Conservation (phyloP, 1,140 invertebrate species). For the Drosophila hydei region DNA sequence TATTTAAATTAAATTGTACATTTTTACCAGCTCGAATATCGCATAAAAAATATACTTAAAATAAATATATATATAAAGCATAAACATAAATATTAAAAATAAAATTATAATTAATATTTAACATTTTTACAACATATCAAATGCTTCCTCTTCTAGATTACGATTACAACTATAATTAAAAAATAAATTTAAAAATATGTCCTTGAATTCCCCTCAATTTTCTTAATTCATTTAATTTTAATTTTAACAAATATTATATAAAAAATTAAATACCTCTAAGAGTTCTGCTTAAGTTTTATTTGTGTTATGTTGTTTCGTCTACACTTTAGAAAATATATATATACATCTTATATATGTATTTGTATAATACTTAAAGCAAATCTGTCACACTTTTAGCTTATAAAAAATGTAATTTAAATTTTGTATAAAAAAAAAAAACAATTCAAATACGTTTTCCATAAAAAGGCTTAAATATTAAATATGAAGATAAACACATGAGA, state of each 20-base stretch:
- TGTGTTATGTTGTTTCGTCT: conserved; percentile 34
- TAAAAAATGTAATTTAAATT: conserved; percentile 64
- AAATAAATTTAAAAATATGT: neutral
- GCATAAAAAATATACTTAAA: conserved; percentile 5
- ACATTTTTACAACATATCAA: conserved; percentile 83
- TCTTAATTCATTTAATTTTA: conserved; percentile 23
- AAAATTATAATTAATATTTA: conserved; percentile 32
- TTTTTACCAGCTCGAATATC: conserved; percentile 35
- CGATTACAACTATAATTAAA: conserved; percentile 32
- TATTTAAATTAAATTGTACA: conserved; percentile 74
- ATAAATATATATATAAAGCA: conserved; percentile 28
- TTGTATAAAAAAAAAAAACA: conserved; percentile 53
- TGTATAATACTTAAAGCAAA: conserved; percentile 40
- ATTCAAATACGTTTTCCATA: conserved; percentile 62
- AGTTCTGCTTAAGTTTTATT: conserved; percentile 53
- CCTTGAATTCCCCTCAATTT: conserved; percentile 9
- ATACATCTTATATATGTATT: conserved; percentile 35
- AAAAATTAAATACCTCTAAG: conserved; percentile 54
- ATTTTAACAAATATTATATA: conserved; percentile 16
- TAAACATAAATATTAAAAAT: conserved; percentile 26
- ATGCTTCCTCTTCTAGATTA: conserved; percentile 79
- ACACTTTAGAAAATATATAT: conserved; percentile 6
- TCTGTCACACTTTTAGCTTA: conserved; percentile 54
- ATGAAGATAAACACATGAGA: conserved; percentile 16
- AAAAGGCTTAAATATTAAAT: conserved; percentile 75